Evolutionary conservation across 1,140 invertebrate species (phyloP), one percentile per base, ranked within the genome.

Genomic region (Penaeus indicus): DNA sequence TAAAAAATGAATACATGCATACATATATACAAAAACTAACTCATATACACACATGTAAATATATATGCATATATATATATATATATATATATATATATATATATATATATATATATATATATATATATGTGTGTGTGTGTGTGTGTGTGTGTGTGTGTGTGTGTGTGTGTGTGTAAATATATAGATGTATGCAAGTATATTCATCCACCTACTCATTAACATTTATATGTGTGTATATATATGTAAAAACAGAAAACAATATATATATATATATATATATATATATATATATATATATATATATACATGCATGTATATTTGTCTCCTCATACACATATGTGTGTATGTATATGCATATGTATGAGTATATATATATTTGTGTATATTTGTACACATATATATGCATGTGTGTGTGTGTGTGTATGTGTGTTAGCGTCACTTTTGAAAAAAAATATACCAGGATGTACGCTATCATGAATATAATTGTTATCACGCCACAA

Each of bases 131-230:
- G 3, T 22, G 4, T 27, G 22, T 69, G 22, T 69, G 22, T 22
- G 22, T 69, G 22, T 69, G 22, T 69, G 22, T 72, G 7, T 72
- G 21, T 72, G 21, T 25, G 25, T 3, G 22, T 27, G 22, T 72
- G 22, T 72, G 22, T 72, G 22, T 72, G 3, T 72, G 22, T 72
- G 22, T 72, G 22, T 72, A 72, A 21, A 72, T 72, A 72, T 72
- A 72, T 72, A 72, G 19, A 72, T 72, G 22, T 72, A 72, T n/a
- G 32, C 32, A 72, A 25, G 32, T 72, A 72, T 4, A 72, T 72
- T 21, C 4, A 72, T 72, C 38, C 32, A 32, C 2, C 4, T 4
- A 42, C 7, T 7, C 38, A 42, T 42, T 7, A 42, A 72, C 32
- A 72, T 72, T 27, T 25, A 72, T 72, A 72, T 16, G 22, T 72